A percentile compares a stretch with the other conserved stretches of the same genome.
These are phyloP conservation scores for Actias luna DNA, from an alignment of 2,888 invertebrate genomes.

Conservation along the genomic window DNA sequence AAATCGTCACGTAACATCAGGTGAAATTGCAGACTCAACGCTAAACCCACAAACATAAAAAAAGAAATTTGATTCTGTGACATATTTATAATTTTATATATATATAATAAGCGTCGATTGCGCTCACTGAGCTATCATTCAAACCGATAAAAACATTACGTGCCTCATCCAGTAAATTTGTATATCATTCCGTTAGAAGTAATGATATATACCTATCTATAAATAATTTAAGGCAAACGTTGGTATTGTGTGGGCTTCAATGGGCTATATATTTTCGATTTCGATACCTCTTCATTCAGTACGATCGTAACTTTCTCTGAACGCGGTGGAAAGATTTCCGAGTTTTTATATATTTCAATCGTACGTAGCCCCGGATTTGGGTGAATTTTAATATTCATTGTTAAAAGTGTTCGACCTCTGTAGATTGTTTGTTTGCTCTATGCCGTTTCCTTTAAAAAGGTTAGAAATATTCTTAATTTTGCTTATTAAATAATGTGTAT, in stretches of 20 bases:
- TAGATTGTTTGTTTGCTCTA: background rate
- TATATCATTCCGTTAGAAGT: background rate
- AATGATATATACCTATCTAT: background rate
- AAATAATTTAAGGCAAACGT: constrained; percentile 17
- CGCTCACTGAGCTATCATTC: background rate
- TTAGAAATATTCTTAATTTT: too few species aligned
- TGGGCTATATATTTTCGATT: constrained; percentile 21
- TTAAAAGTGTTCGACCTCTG: background rate
- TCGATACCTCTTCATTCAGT: constrained; percentile 18
- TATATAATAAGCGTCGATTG: too few species aligned
- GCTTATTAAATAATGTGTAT: too few species aligned
- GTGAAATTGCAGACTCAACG: too few species aligned
- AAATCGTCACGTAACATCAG: too few species aligned
- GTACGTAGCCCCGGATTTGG: too few species aligned
- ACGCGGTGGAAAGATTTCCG: background rate
- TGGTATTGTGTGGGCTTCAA: constrained; percentile 21
- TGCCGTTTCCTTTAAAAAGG: background rate
- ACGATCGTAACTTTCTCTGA: background rate
- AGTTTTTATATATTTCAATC: background rate
- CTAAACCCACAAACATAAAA: too few species aligned
- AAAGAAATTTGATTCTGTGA: too few species aligned
- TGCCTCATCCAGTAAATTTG: background rate
- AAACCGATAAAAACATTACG: background rate
- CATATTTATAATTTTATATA: too few species aligned
- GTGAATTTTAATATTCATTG: background rate